Base-by-base conservation (phyloP, 2,888 invertebrate genomes). In the Tupiocoris notatus region DNA sequence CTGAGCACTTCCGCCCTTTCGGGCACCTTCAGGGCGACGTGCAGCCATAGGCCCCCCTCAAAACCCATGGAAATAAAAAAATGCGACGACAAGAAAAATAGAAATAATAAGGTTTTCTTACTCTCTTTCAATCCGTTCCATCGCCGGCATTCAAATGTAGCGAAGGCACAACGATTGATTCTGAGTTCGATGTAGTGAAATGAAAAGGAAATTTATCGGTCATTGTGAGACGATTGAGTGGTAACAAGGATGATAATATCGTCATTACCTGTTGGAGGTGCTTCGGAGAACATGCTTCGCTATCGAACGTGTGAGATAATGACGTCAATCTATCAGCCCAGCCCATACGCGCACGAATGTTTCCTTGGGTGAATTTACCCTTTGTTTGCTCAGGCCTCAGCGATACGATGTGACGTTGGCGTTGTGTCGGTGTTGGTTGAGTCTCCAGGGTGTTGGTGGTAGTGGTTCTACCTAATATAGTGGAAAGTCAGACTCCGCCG, bases 161-260 rank as follows among this genome's bases (percentile, higher is more conserved):
- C 39, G 39, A 39, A 39, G 12, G 12, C 3, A 39, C 39, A 12
- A 39, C 3, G 12, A 39, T 39, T 39, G 39, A 39, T 3, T 62
- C 21, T 20, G 22, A 62, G 12, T 62, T 62, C 21, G 62, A 22
- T 18, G 12, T 18, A 22, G 20, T 17, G 20, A 62, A 62, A 62
- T 62, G 62, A 62, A 22, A 62, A 7, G 39, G 39, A 39, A 39
- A 12, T 39, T 39, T 7, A 20, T 12, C 21, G 62, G 20, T 2
- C 20, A 62, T 62, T 62, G 62, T 62, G 62, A 20, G 22, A 62
- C n/a, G 21, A 22, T 20, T 62, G 12, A 16, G n/a, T n/a, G n/a
- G n/a, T n/a, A n/a, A n/a, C n/a, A n/a, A n/a, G n/a, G 20, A 21
- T 20, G 62, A 62, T 62, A 62, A 62, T 62, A 62, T 62, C 18